Base-by-base conservation (phyloP, 1,140 invertebrate species). In the Zaprionus africanus region DNA sequence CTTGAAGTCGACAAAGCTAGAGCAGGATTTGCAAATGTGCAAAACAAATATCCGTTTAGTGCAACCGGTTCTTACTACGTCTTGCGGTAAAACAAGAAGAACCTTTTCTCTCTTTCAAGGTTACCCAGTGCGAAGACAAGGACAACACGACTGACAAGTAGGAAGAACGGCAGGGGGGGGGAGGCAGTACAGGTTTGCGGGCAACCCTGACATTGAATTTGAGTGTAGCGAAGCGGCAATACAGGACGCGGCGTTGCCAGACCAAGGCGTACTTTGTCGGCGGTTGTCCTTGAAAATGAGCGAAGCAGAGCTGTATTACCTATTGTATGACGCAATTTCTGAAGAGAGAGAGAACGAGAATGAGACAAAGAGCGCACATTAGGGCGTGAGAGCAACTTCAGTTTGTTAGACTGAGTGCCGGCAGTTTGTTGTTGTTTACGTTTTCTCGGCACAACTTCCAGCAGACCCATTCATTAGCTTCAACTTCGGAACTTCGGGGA, bases 131-230 rank as follows among this genome's bases (percentile, higher is more conserved):
- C 28, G 82, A 46, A 26, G 58, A 54, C 17, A 59, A 70, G 67
- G 36, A 60, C 54, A 41, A 54, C 19, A 26, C 36, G 31, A 34
- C 7, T 26, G 11, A 22, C n/a, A 38, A 56, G n/a, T 57, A 57
- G 51, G 2, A 62, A 31, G 26, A 9, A 19, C 11, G 15, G 17
- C 31, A 19, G n/a, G 6, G 26, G n/a, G 15, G 13, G 12, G 22
- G 36, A 19, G n/a, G 4, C 49, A 19, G 76, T 75, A 82, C 83
- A 87, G 83, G 83, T 86, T 86, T 87, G 54, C n/a, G 62, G 74
- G 56, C 69, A 73, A 67, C 69, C 74, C 75, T 82, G 83, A 83
- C 83, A 87, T 86, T 86, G 83, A 78, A 83, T 82, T 86, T 87
- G 84, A 58, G 51, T 41, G n/a, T n/a, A 41, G 36, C 63, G 24